Base-by-base conservation (phyloP, 2,113 vertebrate species). In the Mormoops blainvillei region DNA sequence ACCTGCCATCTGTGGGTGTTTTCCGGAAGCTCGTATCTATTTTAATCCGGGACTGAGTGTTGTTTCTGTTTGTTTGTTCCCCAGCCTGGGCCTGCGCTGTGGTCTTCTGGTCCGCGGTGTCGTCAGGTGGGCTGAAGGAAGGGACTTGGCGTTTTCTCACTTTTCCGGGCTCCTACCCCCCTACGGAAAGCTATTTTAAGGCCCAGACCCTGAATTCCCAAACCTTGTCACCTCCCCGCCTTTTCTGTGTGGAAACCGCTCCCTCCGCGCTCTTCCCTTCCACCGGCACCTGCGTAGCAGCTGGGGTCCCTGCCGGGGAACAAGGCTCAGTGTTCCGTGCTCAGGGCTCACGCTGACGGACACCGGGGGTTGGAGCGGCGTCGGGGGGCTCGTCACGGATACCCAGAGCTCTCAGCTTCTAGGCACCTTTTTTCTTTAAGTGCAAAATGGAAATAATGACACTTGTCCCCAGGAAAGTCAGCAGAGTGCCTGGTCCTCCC, bases 321-420 rank as follows among this genome's bases (percentile, higher is more conserved):
- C 48, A 33, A 48, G n/a, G 28, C 54, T 36, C 3, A 0, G 0
- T 4, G 1, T n/a, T 50, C n/a, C 3, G 11, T 14, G 5, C 20
- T 54, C 1, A 28, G 3, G 71, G 31, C 16, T 54, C 83, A 38
- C 18, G 61, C 61, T 14, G 61, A 19, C 12, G 9, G 58, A 38
- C 26, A 7, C 6, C 2, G 1, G 24, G 36, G n/a, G 15, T 5
- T 11, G 48, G 48, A 3, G 48, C 11, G 1, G 1, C 0, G 5
- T n/a, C 2, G 14, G 7, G 4, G 4, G 11, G 7, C 3, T 12
- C 2, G n/a, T 2, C 0, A 1, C 10, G 2, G 33, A 8, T 8
- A 10, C 28, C 41, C 31, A 43, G 67, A 70, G 38, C 48, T 5
- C 0, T 14, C 24, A 22, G 77, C 33, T 48, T 48, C 83, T 22